A percentile compares a stretch with the other conserved stretches of the same genome.
Conservation (phyloP, 2,113 vertebrate species). For the Mesembrinibis cayennensis region DNA sequence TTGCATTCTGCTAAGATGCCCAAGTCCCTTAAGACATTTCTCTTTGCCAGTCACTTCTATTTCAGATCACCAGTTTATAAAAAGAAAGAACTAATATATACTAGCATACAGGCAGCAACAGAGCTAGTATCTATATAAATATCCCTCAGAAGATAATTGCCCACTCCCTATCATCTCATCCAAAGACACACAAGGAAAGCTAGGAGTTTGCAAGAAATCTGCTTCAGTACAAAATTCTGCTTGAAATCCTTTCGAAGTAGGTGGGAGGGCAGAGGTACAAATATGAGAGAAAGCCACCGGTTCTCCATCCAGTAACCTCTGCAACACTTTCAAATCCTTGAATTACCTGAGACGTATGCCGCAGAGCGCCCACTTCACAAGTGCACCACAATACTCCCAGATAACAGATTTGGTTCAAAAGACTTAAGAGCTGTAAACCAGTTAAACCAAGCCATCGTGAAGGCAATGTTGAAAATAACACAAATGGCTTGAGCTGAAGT, state of each 20-base stretch:
- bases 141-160: conserved; percentile 28
- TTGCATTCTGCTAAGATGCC: not conserved
- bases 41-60: conserved; percentile 50
- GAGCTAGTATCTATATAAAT: conserved; percentile 23
- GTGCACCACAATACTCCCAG: not conserved
- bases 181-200: not conserved
- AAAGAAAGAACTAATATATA: conserved; percentile 27
- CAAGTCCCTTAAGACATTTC: not conserved
- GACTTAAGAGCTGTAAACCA: not conserved
- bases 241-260: not conserved
- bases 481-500: not conserved
- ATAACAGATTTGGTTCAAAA: not conserved
- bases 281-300: not conserved
- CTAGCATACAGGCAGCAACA: not conserved
- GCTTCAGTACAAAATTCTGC: not conserved
- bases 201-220: not conserved
- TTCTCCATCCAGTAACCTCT: not conserved
- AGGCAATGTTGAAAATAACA: not conserved
- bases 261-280: not conserved
- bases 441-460: not conserved
- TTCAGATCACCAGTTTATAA: conserved; percentile 46
- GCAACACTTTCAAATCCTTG: not conserved
- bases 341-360: not conserved
- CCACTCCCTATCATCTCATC: conserved; percentile 26
- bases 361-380: not conserved